A percentile compares a stretch with the other conserved stretches of the same genome.
Evolutionary conservation across 2,888 invertebrate species (phyloP).

Genomic region (Nemoura dubitans): DNA sequence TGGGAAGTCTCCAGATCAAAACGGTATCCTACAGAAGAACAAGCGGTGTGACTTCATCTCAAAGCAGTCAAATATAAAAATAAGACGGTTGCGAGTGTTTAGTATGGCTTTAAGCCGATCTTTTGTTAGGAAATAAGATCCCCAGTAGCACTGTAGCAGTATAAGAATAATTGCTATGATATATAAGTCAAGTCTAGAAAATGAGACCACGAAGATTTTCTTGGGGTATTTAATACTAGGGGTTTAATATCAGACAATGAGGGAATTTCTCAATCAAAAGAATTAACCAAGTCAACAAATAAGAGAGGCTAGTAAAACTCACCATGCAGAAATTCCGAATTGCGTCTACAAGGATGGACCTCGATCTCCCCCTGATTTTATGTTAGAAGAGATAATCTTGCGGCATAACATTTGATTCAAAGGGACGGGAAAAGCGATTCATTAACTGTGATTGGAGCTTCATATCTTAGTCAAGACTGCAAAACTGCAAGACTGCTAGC

Average conservation of each 20-base stretch:
- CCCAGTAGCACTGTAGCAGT: slow-evolving; percentile 35
- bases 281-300: slow-evolving; percentile 41
- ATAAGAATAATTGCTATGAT: slow-evolving; percentile 41
- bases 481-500: no score
- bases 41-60: slow-evolving; percentile 31
- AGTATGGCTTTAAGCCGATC: slow-evolving; percentile 40
- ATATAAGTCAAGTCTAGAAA: slow-evolving; percentile 38
- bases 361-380: background rate
- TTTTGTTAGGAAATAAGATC: slow-evolving; percentile 39
- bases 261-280: slow-evolving; percentile 40
- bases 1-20: no score
- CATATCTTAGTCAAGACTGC: background rate
- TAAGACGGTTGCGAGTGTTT: slow-evolving; percentile 38
- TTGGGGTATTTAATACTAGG: slow-evolving; percentile 36
- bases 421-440: background rate
- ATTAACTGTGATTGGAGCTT: background rate
- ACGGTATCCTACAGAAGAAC: background rate
- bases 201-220: slow-evolving; percentile 38
- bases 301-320: slow-evolving; percentile 32
- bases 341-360: background rate
- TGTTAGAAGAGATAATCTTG: background rate
- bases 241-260: slow-evolving; percentile 41
- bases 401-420: background rate
- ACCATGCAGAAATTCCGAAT: slow-evolving; percentile 29
- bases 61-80: slow-evolving; percentile 39